Conservation (phyloP, 1,140 invertebrate genomes). For the Drosophila eugracilis region DNA sequence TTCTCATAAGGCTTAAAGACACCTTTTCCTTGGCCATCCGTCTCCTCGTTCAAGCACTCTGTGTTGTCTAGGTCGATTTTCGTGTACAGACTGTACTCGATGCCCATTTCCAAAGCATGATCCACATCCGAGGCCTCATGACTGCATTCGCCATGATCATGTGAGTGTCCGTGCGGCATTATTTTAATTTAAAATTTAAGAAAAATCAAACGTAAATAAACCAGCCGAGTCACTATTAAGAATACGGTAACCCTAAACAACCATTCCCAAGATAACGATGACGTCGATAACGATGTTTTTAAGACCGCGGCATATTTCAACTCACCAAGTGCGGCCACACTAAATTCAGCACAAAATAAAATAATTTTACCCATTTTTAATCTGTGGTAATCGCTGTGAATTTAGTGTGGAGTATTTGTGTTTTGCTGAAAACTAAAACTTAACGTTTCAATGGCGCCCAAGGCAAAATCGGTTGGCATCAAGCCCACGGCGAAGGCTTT, state of each 20-base stretch:
- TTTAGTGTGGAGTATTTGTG: constrained; percentile 46
- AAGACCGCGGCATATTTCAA: not conserved
- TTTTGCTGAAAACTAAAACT: constrained; percentile 29
- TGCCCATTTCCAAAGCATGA: constrained; percentile 90
- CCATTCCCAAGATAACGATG: not conserved
- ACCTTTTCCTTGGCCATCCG: constrained; percentile 93
- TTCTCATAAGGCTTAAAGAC: constrained; percentile 98
- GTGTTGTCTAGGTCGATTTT: constrained; percentile 96
- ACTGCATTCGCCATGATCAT: constrained; percentile 69
- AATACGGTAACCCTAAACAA: constrained; percentile 5
- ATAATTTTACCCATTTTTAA: constrained; percentile 53
- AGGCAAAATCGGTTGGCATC: constrained; percentile 66
- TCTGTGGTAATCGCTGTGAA: constrained; percentile 74
- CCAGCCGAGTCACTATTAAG: constrained; percentile 21
- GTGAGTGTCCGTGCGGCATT: constrained; percentile 83
- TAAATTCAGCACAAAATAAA: constrained; percentile 41
- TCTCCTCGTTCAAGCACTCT: constrained; percentile 95
- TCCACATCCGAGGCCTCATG: constrained; percentile 84
- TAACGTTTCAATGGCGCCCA: constrained; percentile 75
- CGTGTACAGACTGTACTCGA: constrained; percentile 94
- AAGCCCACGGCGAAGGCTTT: constrained; percentile 86
- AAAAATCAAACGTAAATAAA: constrained; percentile 38
- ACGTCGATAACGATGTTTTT: not conserved
- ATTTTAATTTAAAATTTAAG: constrained; percentile 18
- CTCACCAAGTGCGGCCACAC: constrained; percentile 5